Percentiles rank a stretch among this genome's conserved stretches.
These are phyloP conservation scores for Hormiphora californensis DNA, from an alignment of 37 sponge, comb jelly and placozoan species.

Conservation along the genomic window DNA sequence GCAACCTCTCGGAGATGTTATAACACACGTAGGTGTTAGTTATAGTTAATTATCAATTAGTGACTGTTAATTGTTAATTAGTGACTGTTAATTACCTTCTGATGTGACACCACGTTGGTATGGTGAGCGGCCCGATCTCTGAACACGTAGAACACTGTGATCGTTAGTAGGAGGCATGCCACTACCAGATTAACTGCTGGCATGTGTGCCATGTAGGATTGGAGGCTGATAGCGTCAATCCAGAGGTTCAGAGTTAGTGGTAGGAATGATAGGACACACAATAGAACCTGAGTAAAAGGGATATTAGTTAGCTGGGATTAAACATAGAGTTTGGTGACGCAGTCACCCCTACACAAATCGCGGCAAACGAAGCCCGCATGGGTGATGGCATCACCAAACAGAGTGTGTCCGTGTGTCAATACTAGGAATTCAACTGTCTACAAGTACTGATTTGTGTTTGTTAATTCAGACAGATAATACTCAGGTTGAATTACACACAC, in stretches of 20 bases:
- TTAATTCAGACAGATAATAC: too few relatives aligned
- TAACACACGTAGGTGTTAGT: too few relatives aligned
- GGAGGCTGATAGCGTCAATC: background rate
- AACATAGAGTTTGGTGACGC: background rate
- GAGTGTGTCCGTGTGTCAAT: too few relatives aligned
- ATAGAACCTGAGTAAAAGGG: background rate
- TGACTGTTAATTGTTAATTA: too few relatives aligned
- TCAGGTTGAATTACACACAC: too few relatives aligned
- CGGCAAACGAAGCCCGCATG: too few relatives aligned
- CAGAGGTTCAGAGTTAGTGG: constrained; percentile 44
- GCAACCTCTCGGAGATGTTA: too few relatives aligned
- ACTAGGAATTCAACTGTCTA: too few relatives aligned
- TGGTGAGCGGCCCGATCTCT: background rate
- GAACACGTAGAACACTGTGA: constrained; percentile 36
- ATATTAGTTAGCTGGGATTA: background rate
- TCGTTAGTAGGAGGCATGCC: background rate
- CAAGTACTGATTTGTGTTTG: too few relatives aligned
- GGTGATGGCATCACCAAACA: too few relatives aligned
- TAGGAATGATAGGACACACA: constrained; percentile 51
- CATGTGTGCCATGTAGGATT: constrained; percentile 39
- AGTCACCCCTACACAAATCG: too few relatives aligned
- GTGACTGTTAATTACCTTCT: too few relatives aligned
- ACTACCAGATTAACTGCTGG: constrained; percentile 21
- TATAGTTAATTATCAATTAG: background rate
- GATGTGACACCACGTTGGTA: background rate